A percentile compares a stretch with the other conserved stretches of the same genome.
These are phyloP conservation scores for Spea hammondii DNA, from an alignment of 2,797 vertebrate species.

Conservation along the genomic window DNA sequence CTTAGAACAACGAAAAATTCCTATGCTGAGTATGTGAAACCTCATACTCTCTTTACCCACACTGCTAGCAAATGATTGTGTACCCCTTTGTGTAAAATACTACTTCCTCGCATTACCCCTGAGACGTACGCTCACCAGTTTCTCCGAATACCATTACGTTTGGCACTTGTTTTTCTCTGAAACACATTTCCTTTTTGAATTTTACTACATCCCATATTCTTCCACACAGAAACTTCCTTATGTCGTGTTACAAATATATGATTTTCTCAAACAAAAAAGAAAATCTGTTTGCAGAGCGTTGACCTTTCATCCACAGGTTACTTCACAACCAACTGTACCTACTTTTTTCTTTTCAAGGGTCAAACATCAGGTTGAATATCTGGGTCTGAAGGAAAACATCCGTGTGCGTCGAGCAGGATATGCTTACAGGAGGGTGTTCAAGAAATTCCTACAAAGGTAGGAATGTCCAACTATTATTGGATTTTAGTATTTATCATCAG, in stretches of 20 bases:
- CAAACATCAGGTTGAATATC: conserved; percentile 97
- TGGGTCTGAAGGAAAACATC: conserved; percentile 97
- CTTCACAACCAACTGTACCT: not conserved
- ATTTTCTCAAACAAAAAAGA: not conserved
- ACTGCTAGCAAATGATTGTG: no score
- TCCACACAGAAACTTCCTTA: not conserved
- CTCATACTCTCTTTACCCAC: no score
- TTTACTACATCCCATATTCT: not conserved
- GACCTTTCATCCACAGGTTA: conserved; percentile 6
- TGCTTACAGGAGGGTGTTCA: conserved; percentile 90
- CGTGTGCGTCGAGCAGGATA: conserved; percentile 95
- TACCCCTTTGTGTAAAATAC: no score
- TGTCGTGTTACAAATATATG: not conserved
- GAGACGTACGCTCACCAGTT: not conserved
- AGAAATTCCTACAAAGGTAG: conserved; percentile 94
- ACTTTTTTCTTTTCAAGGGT: conserved; percentile 70
- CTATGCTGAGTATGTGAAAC: no score
- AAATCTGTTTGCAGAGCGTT: not conserved
- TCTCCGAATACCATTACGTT: not conserved
- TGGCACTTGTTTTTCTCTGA: not conserved
- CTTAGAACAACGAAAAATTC: no score
- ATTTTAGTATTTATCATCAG: not conserved
- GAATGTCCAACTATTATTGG: not conserved
- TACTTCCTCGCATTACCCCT: not conserved
- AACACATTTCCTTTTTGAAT: not conserved